phyloP scores from a whole-genome alignment of 1,140 invertebrate genomes.

The Maniola jurtina region DNA sequence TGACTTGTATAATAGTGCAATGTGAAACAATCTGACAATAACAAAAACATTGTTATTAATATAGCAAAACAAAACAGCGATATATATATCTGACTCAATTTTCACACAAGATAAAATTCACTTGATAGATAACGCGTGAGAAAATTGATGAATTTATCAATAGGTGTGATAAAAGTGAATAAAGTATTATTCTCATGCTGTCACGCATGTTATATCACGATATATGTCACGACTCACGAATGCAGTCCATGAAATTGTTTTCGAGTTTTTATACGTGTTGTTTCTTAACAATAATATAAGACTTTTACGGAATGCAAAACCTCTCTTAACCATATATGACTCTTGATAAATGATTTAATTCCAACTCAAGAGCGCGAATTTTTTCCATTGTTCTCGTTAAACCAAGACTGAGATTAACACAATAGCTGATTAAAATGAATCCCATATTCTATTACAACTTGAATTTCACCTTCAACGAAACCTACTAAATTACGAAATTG shows the following conservation, averaged over 20 bases:
- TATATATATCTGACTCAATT: constrained; percentile 17
- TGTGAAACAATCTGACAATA: background rate
- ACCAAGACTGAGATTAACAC: constrained; percentile 13
- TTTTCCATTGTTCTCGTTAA: constrained; percentile 24
- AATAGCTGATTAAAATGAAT: constrained; percentile 25
- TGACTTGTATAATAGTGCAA: background rate
- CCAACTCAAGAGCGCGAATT: constrained; percentile 17
- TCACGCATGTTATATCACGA: background rate
- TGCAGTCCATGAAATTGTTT: background rate
- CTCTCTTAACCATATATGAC: background rate
- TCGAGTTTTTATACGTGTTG: background rate
- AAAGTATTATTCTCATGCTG: constrained; percentile 2
- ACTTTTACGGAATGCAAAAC: constrained; percentile 1
- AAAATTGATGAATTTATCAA: constrained; percentile 34
- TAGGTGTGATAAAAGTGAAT: constrained; percentile 11
- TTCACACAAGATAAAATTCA: constrained; percentile 32
- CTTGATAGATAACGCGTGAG: constrained; percentile 39
- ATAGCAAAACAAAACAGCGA: background rate
- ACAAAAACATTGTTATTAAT: background rate
- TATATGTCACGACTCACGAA: constrained; percentile 1
- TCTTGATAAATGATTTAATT: constrained; percentile 9
- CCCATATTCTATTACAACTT: constrained; percentile 29
- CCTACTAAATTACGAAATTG: constrained; percentile 23
- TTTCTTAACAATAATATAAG: background rate
- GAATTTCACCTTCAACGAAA: constrained; percentile 34